Percentiles rank a stretch among this genome's conserved stretches.
These are phyloP conservation scores for Octodon degus DNA, from an alignment of 2,113 vertebrate genomes.

Conservation along the genomic window DNA sequence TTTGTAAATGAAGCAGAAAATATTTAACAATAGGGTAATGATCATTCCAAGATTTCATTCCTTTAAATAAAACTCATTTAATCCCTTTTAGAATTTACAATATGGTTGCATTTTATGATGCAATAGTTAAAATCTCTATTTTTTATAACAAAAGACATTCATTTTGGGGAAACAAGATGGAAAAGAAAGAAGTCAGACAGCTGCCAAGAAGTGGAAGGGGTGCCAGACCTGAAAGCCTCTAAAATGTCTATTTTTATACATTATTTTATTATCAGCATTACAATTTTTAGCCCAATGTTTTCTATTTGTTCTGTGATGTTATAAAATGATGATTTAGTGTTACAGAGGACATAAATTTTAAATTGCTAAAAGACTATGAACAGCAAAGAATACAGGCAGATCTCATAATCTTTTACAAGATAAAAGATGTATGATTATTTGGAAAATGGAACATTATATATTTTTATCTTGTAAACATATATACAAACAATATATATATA, in stretches of 20 bases:
- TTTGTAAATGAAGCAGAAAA: background rate
- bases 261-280: background rate
- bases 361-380: background rate
- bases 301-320: background rate
- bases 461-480: no score
- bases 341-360: background rate
- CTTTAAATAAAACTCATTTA: background rate
- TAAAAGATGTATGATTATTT: background rate
- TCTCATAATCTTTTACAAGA: background rate
- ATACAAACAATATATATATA: no score
- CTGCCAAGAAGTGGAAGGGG: background rate
- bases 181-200: background rate
- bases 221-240: background rate
- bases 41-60: background rate
- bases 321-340: background rate
- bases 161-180: background rate
- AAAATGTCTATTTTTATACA: background rate
- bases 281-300: background rate
- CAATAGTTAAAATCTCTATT: background rate
- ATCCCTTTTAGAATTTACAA: background rate
- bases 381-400: background rate
- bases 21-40: background rate
- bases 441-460: background rate
- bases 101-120: background rate
- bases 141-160: background rate